phyloP scores from a whole-genome alignment of 2,113 vertebrate genomes.

The Anas platyrhynchos region DNA sequence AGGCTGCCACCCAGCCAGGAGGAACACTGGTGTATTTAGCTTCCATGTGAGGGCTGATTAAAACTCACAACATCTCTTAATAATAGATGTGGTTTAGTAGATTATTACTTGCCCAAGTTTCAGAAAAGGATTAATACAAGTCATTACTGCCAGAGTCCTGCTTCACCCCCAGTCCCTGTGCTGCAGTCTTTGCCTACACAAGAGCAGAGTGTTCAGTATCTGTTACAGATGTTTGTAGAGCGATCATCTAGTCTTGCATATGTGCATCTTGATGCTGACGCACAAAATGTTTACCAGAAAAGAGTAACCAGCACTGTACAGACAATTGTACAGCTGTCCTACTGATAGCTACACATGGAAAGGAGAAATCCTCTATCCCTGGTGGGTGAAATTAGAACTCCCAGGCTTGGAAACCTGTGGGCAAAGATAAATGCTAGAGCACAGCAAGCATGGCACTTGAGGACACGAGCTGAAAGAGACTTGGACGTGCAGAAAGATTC shows the following conservation, averaged over 20 bases:
- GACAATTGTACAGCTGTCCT: neutral
- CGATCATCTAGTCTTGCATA: fast-evolving
- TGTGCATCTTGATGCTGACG: neutral
- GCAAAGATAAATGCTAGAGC: neutral
- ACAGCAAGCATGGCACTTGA: neutral
- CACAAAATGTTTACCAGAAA: neutral
- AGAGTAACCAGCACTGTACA: neutral
- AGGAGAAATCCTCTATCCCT: neutral
- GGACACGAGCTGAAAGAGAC: neutral
- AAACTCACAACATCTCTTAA: neutral
- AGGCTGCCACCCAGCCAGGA: neutral
- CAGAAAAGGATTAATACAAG: neutral
- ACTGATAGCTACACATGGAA: fast-evolving
- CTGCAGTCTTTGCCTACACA: too few species aligned
- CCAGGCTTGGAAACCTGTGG: neutral
- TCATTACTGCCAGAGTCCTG: neutral
- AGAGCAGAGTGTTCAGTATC: neutral
- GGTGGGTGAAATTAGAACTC: neutral
- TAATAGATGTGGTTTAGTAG: fast-evolving
- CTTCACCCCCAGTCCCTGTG: neutral
- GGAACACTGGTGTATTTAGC: neutral
- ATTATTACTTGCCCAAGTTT: neutral
- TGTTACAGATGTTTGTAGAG: neutral
- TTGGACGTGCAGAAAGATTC: neutral
- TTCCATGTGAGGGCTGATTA: neutral